These are phyloP conservation scores for Timema podura DNA, from an alignment of 2,888 invertebrate species.

Conservation along the genomic window DNA sequence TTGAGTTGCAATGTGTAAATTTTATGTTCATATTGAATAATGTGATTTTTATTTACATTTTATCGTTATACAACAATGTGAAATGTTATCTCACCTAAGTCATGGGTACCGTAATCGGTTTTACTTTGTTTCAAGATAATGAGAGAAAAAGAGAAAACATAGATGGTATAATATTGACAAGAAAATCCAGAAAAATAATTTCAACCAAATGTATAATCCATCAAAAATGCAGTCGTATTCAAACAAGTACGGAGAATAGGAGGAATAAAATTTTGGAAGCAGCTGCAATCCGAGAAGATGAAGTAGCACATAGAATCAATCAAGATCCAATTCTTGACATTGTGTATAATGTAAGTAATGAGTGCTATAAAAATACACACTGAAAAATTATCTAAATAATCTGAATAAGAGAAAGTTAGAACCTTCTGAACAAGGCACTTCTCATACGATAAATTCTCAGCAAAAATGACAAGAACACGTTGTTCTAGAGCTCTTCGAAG, in stretches of 20 bases:
- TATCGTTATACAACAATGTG: too few relatives aligned
- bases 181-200: neutral
- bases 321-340: neutral
- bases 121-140: constrained; percentile 6
- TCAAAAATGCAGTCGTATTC: neutral
- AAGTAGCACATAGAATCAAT: neutral
- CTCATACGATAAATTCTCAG: neutral
- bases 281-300: neutral
- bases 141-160: neutral
- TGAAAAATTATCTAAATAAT: neutral
- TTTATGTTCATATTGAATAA: neutral
- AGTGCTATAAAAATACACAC: neutral
- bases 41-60: too few relatives aligned
- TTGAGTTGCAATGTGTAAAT: neutral
- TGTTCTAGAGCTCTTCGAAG: neutral
- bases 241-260: neutral
- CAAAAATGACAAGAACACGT: neutral
- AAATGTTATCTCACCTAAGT: too few relatives aligned
- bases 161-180: neutral
- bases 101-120: neutral
- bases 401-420: neutral
- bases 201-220: constrained; percentile 5
- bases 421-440: neutral
- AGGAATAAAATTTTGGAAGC: constrained; percentile 6
- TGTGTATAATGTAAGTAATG: neutral